Evolutionary conservation across 2,797 vertebrate species (phyloP).

Genomic region (Coregonus suidteri): DNA sequence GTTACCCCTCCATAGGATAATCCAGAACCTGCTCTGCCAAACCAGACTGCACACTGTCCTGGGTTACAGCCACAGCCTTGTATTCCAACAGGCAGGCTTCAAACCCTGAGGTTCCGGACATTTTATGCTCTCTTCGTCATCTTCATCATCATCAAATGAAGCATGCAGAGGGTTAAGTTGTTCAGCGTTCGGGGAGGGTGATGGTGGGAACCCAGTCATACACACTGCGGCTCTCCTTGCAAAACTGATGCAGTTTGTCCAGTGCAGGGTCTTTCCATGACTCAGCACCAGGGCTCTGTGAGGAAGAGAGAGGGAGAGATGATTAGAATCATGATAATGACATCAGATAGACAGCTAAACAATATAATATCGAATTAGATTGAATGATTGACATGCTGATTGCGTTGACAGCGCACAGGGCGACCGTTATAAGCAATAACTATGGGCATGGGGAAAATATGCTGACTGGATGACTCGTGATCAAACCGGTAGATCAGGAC

Average conservation of each 20-base stretch:
- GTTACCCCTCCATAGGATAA: constrained; percentile 49
- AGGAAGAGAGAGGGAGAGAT: constrained; percentile 14
- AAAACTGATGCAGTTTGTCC: constrained; percentile 88
- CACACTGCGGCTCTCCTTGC: constrained; percentile 88
- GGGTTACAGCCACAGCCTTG: constrained; percentile 57
- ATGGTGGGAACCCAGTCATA: constrained; percentile 95
- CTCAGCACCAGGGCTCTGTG: constrained; percentile 87
- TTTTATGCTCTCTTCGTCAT: constrained; percentile 63
- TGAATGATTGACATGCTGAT: not conserved
- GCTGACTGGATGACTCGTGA: constrained; percentile 15
- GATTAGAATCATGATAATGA: constrained; percentile 9
- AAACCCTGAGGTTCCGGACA: constrained; percentile 65
- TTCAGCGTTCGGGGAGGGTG: constrained; percentile 89
- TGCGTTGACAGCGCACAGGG: not conserved
- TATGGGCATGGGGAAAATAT: constrained; percentile 41
- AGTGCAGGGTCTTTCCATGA: constrained; percentile 90
- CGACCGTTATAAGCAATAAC: constrained; percentile 13
- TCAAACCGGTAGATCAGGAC: constrained; percentile 53
- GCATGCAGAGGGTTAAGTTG: constrained; percentile 14
- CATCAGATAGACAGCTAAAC: too few species aligned
- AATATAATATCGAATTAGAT: too few species aligned
- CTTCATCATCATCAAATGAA: constrained; percentile 57
- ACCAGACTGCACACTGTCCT: constrained; percentile 58
- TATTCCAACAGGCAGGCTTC: constrained; percentile 78
- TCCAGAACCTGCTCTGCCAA: constrained; percentile 61